Conservation (phyloP, 2,797 vertebrate genomes). For the Australoheros facetus region DNA sequence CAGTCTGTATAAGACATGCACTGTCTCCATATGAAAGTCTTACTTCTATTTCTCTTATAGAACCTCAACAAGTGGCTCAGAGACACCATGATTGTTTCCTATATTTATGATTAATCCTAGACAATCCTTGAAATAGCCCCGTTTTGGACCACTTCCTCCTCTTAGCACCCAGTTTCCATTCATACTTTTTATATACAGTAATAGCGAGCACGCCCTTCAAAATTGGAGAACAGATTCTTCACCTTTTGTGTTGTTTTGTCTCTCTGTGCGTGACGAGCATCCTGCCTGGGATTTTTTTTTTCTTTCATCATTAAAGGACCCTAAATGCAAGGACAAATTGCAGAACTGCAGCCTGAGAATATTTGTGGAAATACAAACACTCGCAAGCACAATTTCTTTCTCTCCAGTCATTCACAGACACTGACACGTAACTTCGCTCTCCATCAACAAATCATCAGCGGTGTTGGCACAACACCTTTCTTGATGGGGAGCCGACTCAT, state of each 20-base stretch:
- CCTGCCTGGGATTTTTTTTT: neutral
- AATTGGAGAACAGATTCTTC: neutral
- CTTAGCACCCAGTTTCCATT: conserved; percentile 14
- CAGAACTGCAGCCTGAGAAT: neutral
- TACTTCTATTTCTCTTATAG: neutral
- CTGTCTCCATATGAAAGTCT: neutral
- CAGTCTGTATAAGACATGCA: neutral
- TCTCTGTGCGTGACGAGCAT: neutral
- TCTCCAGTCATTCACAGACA: conserved; percentile 10
- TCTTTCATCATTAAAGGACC: conserved; percentile 1
- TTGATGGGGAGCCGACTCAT: conserved; percentile 28
- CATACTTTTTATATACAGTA: conserved; percentile 1
- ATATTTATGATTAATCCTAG: neutral
- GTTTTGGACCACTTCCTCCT: neutral
- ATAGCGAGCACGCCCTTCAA: neutral
- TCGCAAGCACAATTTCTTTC: neutral
- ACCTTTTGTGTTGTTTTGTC: conserved; percentile 1
- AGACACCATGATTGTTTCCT: neutral
- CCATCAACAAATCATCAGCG: neutral
- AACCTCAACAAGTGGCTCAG: neutral
- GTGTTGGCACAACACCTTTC: conserved; percentile 27
- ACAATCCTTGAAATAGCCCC: conserved; percentile 9
- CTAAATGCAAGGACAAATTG: conserved; percentile 1
- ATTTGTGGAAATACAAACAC: conserved; percentile 6
- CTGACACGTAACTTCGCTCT: neutral